Percentiles rank a stretch among this genome's conserved stretches.
Evolutionary conservation across 2,888 invertebrate genomes (phyloP).

Genomic region (Hirtodrosophila cameraria): DNA sequence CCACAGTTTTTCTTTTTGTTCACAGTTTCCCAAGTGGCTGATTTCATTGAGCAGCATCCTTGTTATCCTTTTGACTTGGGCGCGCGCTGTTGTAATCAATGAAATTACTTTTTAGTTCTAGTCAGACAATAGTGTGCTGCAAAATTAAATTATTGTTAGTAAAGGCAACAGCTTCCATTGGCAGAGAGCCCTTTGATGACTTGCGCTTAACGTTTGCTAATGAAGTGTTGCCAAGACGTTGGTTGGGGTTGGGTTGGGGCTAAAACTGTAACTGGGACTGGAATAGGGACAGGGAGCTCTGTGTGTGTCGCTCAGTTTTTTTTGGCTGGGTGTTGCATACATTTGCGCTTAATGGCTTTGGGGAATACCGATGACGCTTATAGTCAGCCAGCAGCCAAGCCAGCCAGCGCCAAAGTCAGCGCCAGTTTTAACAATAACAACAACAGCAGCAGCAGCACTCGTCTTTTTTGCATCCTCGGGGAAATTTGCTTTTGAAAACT

Average conservation of each 20-base stretch:
- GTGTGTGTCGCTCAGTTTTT: constrained; percentile 42
- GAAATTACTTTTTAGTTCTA: constrained; percentile 75
- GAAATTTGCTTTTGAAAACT: constrained; percentile 75
- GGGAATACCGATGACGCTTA: constrained; percentile 78
- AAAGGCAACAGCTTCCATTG: constrained; percentile 19
- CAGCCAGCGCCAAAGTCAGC: constrained; percentile 17
- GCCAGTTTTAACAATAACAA: neutral
- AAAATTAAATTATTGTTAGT: constrained; percentile 74
- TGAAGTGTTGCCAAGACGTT: constrained; percentile 70
- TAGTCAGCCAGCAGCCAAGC: constrained; percentile 57
- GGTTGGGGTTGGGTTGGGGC: constrained; percentile 22
- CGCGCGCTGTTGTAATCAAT: constrained; percentile 66
- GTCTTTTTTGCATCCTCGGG: constrained; percentile 61
- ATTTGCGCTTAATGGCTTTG: constrained; percentile 78
- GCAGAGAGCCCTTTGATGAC: constrained; percentile 16
- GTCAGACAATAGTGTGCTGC: constrained; percentile 65
- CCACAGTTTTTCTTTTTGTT: too few relatives aligned
- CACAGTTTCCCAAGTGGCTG: constrained; percentile 59
- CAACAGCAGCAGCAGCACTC: constrained; percentile 25
- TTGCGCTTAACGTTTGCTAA: constrained; percentile 67
- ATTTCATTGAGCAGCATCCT: constrained; percentile 47
- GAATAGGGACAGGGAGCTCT: too few relatives aligned
- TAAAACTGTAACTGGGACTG: too few relatives aligned
- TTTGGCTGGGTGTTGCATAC: constrained; percentile 71
- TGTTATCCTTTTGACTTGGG: constrained; percentile 53